Percentiles rank a stretch among this genome's conserved stretches.
phyloP scores from a whole-genome alignment of 2,113 vertebrate genomes.

The Taxidea taxus region DNA sequence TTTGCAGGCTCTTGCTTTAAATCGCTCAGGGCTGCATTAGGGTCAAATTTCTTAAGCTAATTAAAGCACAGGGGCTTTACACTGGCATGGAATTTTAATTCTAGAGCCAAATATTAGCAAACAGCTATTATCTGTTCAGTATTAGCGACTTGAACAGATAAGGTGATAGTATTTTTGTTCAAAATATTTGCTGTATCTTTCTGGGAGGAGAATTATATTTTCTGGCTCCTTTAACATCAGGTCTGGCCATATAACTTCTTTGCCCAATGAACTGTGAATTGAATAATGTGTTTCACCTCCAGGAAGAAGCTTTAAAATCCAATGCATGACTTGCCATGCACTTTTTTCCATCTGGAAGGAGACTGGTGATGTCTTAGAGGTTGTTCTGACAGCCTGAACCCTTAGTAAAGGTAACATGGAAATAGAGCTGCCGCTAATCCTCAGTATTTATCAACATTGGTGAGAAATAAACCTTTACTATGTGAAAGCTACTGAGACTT shows the following conservation, averaged over 20 bases:
- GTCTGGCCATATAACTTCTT: conserved; percentile 27
- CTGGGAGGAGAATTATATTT: neutral
- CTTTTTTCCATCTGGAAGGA: conserved; percentile 14
- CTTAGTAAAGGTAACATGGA: neutral
- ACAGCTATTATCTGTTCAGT: too few relatives aligned
- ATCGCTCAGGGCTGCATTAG: neutral
- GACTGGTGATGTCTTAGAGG: neutral
- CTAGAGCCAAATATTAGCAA: conserved; percentile 10
- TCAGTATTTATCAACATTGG: neutral
- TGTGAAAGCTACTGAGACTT: neutral
- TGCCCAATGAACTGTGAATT: conserved; percentile 52
- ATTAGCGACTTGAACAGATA: neutral
- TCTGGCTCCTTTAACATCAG: conserved; percentile 2
- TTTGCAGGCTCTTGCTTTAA: neutral
- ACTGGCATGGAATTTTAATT: neutral
- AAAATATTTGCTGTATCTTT: conserved; percentile 36
- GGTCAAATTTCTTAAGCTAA: conserved; percentile 14
- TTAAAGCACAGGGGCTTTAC: neutral
- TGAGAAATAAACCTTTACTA: neutral
- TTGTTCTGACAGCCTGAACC: neutral
- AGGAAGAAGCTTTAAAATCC: conserved; percentile 28
- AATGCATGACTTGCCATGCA: neutral
- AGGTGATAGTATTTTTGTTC: neutral
- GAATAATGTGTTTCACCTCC: conserved; percentile 41
- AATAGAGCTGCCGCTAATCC: neutral